Evolutionary conservation across 1,140 invertebrate species (phyloP).

Genomic region (Nylanderia fulva): DNA sequence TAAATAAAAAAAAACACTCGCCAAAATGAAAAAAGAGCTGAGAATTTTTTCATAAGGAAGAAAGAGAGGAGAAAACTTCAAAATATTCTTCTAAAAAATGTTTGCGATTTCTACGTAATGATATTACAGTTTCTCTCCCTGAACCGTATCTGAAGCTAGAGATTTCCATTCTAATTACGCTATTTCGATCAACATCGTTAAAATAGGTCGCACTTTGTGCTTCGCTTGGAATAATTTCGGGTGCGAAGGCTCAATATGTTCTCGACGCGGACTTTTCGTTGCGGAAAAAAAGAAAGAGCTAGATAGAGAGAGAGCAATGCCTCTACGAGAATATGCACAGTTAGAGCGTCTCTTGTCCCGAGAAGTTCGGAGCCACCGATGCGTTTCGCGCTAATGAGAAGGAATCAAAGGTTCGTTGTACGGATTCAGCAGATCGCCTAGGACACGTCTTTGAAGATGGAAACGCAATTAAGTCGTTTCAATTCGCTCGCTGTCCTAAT

Average conservation of each 20-base stretch:
- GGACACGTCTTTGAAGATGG: conserved; percentile 81
- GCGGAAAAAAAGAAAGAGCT: neutral
- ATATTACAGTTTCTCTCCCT: neutral
- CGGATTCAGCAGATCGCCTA: conserved; percentile 53
- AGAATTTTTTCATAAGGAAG: neutral
- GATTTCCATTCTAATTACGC: conserved; percentile 13
- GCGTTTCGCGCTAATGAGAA: conserved; percentile 80
- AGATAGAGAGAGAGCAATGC: neutral
- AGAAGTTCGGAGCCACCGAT: conserved; percentile 73
- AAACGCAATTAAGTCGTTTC: conserved; percentile 74
- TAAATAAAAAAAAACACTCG: neutral
- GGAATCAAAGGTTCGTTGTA: conserved; percentile 80
- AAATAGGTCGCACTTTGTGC: conserved; percentile 31
- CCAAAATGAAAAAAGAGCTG: neutral
- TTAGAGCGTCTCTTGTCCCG: conserved; percentile 40
- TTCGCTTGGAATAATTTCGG: conserved; percentile 42
- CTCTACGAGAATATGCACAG: neutral
- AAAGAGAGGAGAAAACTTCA: neutral
- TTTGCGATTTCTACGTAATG: neutral
- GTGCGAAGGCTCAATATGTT: conserved; percentile 42
- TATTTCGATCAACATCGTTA: conserved; percentile 21
- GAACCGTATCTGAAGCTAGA: neutral
- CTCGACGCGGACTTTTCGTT: conserved; percentile 10
- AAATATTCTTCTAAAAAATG: neutral
- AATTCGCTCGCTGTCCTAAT: conserved; percentile 38